Conservation (phyloP, 2,797 vertebrate genomes). For the Gastrophryne carolinensis region DNA sequence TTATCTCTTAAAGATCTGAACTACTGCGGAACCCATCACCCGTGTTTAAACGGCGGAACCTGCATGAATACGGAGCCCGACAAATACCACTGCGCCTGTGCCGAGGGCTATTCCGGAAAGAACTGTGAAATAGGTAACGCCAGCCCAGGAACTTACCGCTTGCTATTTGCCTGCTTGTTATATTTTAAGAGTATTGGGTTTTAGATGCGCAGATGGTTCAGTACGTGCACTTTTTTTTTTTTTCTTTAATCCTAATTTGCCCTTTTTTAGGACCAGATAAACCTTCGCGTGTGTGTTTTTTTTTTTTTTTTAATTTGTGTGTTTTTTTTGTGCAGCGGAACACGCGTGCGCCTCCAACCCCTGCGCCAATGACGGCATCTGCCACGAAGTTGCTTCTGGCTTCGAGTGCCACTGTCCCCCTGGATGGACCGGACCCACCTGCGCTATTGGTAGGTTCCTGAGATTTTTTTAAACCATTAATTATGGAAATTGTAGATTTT, state of each 20-base stretch:
- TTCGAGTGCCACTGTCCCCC: conserved; percentile 91
- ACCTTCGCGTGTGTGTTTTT: too few relatives aligned
- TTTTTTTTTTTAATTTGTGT: too few relatives aligned
- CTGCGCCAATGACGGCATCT: conserved; percentile 90
- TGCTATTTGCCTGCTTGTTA: too few relatives aligned
- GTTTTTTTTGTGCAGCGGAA: conserved; percentile 71
- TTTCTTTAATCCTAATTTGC: too few relatives aligned
- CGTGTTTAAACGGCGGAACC: conserved; percentile 87
- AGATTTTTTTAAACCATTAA: too few relatives aligned
- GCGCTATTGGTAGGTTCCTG: conserved; percentile 81
- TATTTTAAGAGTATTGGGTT: too few relatives aligned
- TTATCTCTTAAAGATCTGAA: conserved; percentile 80
- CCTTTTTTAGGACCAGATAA: too few relatives aligned
- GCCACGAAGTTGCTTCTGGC: conserved; percentile 84
- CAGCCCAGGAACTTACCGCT: too few relatives aligned
- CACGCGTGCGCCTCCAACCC: conserved; percentile 93
- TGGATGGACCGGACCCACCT: conserved; percentile 91
- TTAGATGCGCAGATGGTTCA: too few relatives aligned
- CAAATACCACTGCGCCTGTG: conserved; percentile 87
- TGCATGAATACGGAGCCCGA: conserved; percentile 93
- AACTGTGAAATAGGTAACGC: conserved; percentile 88
- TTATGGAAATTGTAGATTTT: too few relatives aligned
- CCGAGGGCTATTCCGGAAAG: conserved; percentile 87
- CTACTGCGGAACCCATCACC: conserved; percentile 93
- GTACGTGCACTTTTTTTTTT: too few relatives aligned